Percentiles rank a stretch among this genome's conserved stretches.
Conservation (phyloP, 2,113 vertebrate genomes). For the Heteronetta atricapilla region DNA sequence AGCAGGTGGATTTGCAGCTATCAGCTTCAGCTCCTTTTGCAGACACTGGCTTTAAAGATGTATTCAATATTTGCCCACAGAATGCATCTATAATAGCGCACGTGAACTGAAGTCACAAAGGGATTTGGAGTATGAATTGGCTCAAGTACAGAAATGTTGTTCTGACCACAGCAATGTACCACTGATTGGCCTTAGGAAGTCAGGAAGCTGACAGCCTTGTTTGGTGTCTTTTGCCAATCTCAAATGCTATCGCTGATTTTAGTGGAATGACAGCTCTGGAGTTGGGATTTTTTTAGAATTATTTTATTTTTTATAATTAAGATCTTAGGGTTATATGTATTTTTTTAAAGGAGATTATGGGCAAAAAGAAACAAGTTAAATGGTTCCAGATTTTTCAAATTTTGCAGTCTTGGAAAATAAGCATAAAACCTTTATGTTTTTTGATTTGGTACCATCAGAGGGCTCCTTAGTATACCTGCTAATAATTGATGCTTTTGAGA, state of each 20-base stretch:
- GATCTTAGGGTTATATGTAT: background rate
- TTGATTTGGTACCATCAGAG: background rate
- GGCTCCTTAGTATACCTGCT: background rate
- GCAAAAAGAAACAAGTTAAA: background rate
- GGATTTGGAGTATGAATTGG: background rate
- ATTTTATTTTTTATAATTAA: background rate
- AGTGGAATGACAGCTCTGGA: background rate
- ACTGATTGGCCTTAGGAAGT: background rate
- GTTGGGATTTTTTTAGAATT: background rate
- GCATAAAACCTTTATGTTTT: background rate
- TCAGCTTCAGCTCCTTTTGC: background rate
- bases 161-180: background rate
- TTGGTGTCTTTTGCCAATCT: background rate
- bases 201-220: background rate
- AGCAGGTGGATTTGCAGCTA: background rate
- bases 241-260: background rate
- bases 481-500: background rate
- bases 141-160: background rate
- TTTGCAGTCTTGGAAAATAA: background rate
- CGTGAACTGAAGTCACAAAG: background rate
- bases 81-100: background rate
- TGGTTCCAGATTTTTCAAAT: background rate
- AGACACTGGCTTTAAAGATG: background rate
- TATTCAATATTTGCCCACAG: background rate
- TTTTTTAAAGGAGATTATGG: background rate